Conservation (phyloP, 2,797 vertebrate species). For the Aratinga solstitialis region DNA sequence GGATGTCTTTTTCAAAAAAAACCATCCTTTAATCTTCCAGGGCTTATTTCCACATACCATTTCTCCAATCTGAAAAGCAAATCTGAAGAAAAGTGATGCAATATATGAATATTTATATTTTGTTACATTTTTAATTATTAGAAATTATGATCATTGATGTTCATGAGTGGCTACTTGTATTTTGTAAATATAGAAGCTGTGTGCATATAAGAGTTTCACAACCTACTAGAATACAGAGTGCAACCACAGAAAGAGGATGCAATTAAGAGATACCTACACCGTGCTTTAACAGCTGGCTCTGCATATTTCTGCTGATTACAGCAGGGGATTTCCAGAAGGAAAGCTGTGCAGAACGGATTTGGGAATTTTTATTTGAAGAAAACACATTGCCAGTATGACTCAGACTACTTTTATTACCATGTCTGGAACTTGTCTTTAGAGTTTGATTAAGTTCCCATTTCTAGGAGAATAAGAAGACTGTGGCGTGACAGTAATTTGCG, state of each 20-base stretch:
- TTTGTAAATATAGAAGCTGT: not conserved
- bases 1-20: not conserved
- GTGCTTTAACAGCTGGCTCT: not conserved
- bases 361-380: constrained; percentile 17
- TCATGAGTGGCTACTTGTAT: not conserved
- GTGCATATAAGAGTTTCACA: not conserved
- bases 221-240: not conserved
- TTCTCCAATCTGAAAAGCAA: not conserved
- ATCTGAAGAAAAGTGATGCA: not conserved
- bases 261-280: not conserved
- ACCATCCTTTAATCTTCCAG: not conserved
- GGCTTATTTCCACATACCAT: not conserved
- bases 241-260: not conserved
- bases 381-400: not conserved
- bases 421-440: constrained; percentile 21
- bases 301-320: constrained; percentile 3
- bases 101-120: not conserved
- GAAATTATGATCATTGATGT: not conserved
- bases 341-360: not conserved
- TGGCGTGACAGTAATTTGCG: not conserved
- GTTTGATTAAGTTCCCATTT: constrained; percentile 31
- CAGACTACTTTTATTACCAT: constrained; percentile 16
- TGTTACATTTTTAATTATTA: not conserved
- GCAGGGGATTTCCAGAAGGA: not conserved
- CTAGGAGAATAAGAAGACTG: not conserved